Evolutionary conservation across 35 echinoderm and acorn worm genomes (phyloP), one percentile per base, ranked within the genome.

Genomic region (Chiridota heheva): DNA sequence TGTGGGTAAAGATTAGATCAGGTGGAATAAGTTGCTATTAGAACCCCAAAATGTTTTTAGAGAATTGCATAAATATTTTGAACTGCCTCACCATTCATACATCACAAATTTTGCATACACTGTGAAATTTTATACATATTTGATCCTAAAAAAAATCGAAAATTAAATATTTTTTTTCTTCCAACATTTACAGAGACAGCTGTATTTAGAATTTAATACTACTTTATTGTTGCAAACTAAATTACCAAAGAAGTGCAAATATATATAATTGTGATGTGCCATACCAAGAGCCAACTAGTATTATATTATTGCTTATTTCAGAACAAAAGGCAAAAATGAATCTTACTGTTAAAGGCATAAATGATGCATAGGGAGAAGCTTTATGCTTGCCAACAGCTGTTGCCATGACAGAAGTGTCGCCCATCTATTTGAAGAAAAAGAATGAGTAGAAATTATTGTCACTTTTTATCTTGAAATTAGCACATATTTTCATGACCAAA

Each of bases 281-380:
- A 13, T 55, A 7, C 24, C 31, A 36, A 10, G 13, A 36, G 8
- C 22, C 16, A 18, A 41, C 29, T 34, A 13, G 35, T 20, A 31
- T 44, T 0, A 30, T 33, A 7, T 42, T 38, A 57, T 10, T 29
- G 20, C 39, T 44, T 43, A 26, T 30, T 42, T 22, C 3, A 29
- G 39, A 25, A 31, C 1, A 20, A 7, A 22, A 56, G 17, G 12
- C 1, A 2, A 20, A 43, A 42, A 22, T 13, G 24, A 2, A 22
- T 91, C 95, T 92, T 76, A 98, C 95, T 76, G 95, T 98, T 27
- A 98, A 75, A 25, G 95, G 95, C 28, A 98, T 40, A 74, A 98
- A 98, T n/a, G 20, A 67, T 85, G 31, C 84, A 70, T 67, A n/a
- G n/a, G 85, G 73, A 10, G 86, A 80, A 36, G 89, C 77, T 39